Conservation (phyloP, 2,113 vertebrate species). For the Myotis yumanensis region DNA sequence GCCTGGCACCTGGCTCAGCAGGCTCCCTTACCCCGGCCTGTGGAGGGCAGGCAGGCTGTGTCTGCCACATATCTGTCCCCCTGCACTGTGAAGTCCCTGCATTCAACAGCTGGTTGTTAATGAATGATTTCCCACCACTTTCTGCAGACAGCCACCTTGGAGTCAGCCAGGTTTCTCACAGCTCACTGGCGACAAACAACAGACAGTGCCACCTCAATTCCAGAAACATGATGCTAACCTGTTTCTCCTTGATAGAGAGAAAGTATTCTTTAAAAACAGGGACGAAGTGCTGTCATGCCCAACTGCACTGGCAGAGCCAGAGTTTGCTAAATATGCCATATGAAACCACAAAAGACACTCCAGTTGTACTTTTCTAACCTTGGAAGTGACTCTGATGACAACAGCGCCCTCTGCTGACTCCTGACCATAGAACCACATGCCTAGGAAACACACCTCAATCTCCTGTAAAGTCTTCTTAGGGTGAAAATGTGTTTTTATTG, state of each 20-base stretch:
- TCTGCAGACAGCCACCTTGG: not conserved
- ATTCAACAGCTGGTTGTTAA: not conserved
- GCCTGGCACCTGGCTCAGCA: not conserved
- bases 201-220: not conserved
- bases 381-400: slow-evolving; percentile 35
- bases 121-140: not conserved
- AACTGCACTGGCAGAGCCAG: slow-evolving; percentile 12
- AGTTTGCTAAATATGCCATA: slow-evolving; percentile 34
- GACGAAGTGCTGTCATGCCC: not conserved
- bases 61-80: not conserved
- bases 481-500: not conserved
- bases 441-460: rapidly evolving
- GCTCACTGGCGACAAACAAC: not conserved
- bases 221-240: not conserved
- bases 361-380: not conserved
- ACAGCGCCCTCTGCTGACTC: slow-evolving; percentile 69
- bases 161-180: not conserved
- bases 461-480: not conserved
- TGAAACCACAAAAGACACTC: not conserved
- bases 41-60: not conserved
- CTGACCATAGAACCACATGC: not conserved
- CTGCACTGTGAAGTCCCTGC: not conserved
- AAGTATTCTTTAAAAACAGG: not conserved
- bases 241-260: not conserved
- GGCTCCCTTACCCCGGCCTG: not conserved